phyloP scores from a whole-genome alignment of 2,113 vertebrate species.

The Petrocephalus microphthalmus region DNA sequence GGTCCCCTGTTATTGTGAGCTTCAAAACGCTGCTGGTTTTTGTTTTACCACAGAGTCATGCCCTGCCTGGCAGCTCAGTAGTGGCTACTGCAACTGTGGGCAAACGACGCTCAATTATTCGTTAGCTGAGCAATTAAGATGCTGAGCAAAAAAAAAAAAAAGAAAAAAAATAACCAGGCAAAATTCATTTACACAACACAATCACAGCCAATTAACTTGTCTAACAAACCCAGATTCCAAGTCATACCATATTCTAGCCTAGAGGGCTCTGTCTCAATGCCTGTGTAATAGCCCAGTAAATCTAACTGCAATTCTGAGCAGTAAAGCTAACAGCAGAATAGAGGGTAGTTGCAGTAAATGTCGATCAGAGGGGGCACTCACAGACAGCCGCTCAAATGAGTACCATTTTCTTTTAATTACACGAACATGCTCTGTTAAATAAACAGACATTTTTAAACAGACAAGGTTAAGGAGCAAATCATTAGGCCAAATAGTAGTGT shows the following conservation, averaged over 20 bases:
- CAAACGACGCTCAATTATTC: background rate
- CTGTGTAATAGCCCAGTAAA: background rate
- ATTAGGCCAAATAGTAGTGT: constrained; percentile 5
- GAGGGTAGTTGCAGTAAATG: background rate
- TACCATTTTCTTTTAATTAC: background rate
- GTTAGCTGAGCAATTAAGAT: background rate
- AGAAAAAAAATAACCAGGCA: background rate
- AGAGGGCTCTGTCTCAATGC: background rate
- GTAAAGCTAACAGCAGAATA: background rate
- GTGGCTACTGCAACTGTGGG: background rate
- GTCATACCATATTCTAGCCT: background rate
- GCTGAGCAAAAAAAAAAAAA: background rate
- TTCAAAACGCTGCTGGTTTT: background rate
- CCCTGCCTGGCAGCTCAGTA: background rate
- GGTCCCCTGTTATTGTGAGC: background rate
- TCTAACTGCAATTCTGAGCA: background rate
- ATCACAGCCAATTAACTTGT: background rate
- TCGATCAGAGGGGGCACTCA: background rate
- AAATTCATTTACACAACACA: background rate
- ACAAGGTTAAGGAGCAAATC: constrained; percentile 19
- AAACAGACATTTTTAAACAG: background rate
- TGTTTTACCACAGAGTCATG: background rate
- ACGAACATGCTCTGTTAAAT: background rate
- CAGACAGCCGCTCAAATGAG: background rate
- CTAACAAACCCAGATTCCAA: background rate